Percentiles rank a stretch among this genome's conserved stretches.
Conservation (phyloP, 2,888 invertebrate genomes). For the Caenorhabditis drosophilae region DNA sequence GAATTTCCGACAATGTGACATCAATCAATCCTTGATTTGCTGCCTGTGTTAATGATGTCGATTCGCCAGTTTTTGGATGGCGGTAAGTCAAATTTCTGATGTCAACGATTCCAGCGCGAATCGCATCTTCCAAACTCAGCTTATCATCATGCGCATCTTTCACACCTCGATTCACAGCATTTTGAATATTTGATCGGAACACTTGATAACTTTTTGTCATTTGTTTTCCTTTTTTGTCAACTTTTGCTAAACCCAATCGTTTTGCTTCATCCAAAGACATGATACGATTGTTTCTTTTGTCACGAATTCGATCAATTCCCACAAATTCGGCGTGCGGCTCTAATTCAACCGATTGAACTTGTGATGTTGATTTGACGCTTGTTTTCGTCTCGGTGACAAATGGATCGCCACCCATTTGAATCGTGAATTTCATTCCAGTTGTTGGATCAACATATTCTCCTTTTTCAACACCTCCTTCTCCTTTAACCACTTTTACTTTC, state of each 20-base stretch:
- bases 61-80: slow-evolving; percentile 57
- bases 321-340: slow-evolving; percentile 69
- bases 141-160: slow-evolving; percentile 79
- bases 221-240: slow-evolving; percentile 69
- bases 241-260: slow-evolving; percentile 67
- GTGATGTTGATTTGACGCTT: slow-evolving; percentile 68
- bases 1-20: slow-evolving; percentile 67
- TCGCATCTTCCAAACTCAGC: slow-evolving; percentile 84
- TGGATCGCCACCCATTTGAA: slow-evolving; percentile 69
- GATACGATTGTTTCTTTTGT: slow-evolving; percentile 64
- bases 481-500: slow-evolving; percentile 67
- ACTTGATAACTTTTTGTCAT: slow-evolving; percentile 67
- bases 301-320: slow-evolving; percentile 68
- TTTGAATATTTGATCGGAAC: slow-evolving; percentile 67
- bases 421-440: slow-evolving; percentile 69
- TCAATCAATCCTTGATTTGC: slow-evolving; percentile 69
- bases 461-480: slow-evolving; percentile 66
- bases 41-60: slow-evolving; percentile 57
- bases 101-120: slow-evolving; percentile 81
- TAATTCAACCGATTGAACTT: slow-evolving; percentile 68
- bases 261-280: slow-evolving; percentile 69
- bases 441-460: slow-evolving; percentile 68
- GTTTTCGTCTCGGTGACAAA: slow-evolving; percentile 69
- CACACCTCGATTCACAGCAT: slow-evolving; percentile 78
- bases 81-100: slow-evolving; percentile 59